These are phyloP conservation scores for Tenthredo distinguenda DNA, from an alignment of 2,888 invertebrate species.

Conservation along the genomic window DNA sequence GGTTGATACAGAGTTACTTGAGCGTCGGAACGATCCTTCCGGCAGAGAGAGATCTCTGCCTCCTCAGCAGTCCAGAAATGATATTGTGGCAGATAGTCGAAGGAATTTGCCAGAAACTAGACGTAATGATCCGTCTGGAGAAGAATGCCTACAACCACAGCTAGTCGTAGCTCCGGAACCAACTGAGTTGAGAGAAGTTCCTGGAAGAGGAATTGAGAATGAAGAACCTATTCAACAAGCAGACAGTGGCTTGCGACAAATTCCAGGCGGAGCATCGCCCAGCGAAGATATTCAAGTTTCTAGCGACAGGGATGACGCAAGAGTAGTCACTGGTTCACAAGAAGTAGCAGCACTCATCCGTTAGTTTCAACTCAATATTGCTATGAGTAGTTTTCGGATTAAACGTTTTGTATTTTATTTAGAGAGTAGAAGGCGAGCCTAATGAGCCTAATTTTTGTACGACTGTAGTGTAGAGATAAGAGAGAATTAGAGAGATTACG, in stretches of 20 bases:
- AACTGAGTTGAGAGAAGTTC: slow-evolving; percentile 70
- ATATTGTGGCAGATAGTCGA: slow-evolving; percentile 71
- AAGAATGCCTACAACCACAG: slow-evolving; percentile 66
- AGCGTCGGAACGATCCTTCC: slow-evolving; percentile 74
- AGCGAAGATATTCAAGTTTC: slow-evolving; percentile 66
- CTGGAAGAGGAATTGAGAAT: slow-evolving; percentile 70
- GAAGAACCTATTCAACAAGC: slow-evolving; percentile 66
- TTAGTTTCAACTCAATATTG: slow-evolving; percentile 60
- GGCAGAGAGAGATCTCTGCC: slow-evolving; percentile 74
- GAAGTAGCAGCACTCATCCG: slow-evolving; percentile 66
- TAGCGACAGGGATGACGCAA: slow-evolving; percentile 68
- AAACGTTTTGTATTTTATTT: neutral
- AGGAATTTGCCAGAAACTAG: slow-evolving; percentile 42
- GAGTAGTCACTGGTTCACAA: slow-evolving; percentile 75
- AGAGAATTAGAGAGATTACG: neutral
- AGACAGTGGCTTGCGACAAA: slow-evolving; percentile 70
- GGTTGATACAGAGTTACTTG: slow-evolving; percentile 65
- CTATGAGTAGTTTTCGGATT: neutral
- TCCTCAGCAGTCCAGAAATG: slow-evolving; percentile 72
- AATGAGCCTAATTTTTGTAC: neutral
- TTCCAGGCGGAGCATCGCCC: slow-evolving; percentile 74
- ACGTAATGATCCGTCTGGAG: slow-evolving; percentile 73
- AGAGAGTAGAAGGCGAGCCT: neutral
- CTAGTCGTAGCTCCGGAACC: slow-evolving; percentile 66
- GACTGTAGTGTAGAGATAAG: neutral